These are phyloP conservation scores for Melanotaenia trifasciata DNA, from an alignment of 2,797 vertebrate genomes.

Conservation along the genomic window DNA sequence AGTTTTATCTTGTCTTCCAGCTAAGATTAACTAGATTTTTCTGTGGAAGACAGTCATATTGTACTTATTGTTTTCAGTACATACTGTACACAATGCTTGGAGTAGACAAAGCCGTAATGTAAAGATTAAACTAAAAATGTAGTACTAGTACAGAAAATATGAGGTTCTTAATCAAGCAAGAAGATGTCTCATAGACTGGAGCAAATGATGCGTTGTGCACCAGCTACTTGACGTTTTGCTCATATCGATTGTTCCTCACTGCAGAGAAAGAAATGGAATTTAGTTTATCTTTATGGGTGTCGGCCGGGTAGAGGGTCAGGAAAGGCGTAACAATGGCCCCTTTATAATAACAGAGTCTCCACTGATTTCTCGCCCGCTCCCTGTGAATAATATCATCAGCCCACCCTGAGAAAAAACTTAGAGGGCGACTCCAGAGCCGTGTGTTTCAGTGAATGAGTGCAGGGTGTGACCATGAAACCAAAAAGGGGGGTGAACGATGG, in stretches of 20 bases:
- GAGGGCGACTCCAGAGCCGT: slow-evolving; percentile 37
- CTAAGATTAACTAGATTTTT: background rate
- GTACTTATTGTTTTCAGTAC: background rate
- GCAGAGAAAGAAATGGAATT: slow-evolving; percentile 39
- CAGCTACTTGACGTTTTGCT: slow-evolving; percentile 1
- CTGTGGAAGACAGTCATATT: background rate
- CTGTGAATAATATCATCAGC: slow-evolving; percentile 80
- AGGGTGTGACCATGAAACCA: slow-evolving; percentile 30
- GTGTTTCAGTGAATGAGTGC: slow-evolving; percentile 23
- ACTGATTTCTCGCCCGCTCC: slow-evolving; percentile 76
- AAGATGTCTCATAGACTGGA: background rate
- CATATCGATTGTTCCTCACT: slow-evolving; percentile 13
- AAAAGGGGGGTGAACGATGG: background rate
- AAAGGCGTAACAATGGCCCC: slow-evolving; percentile 73
- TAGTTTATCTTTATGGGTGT: slow-evolving; percentile 68
- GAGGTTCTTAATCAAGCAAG: background rate
- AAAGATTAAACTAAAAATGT: background rate
- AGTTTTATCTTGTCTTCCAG: background rate
- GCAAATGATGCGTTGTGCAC: background rate
- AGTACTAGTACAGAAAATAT: background rate
- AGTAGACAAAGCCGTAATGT: background rate
- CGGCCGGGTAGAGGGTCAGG: slow-evolving; percentile 45
- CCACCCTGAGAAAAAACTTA: slow-evolving; percentile 58
- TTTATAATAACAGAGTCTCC: slow-evolving; percentile 80
- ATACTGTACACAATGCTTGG: background rate